Percentiles rank a stretch among this genome's conserved stretches.
Conservation (phyloP, 2,888 invertebrate genomes). For the Hyposoter didymator region DNA sequence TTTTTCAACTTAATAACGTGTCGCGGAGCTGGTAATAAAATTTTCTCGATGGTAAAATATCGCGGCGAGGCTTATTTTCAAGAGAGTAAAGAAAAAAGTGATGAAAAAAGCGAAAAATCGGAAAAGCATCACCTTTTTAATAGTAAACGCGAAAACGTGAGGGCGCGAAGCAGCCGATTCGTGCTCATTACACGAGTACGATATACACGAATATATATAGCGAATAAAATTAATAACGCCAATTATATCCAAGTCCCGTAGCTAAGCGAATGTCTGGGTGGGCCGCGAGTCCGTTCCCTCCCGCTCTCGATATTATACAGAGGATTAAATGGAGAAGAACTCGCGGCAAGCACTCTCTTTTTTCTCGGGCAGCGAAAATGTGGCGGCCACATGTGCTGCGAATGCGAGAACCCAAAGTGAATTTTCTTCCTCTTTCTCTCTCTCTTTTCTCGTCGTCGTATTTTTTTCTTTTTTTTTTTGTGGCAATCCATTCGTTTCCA, state of each 20-base stretch:
- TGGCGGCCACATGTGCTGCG: slow-evolving; percentile 73
- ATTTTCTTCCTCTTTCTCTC: slow-evolving; percentile 57
- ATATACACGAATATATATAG: slow-evolving; percentile 34
- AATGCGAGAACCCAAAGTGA: slow-evolving; percentile 66
- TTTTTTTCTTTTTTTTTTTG: slow-evolving; percentile 14
- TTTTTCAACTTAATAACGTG: not conserved
- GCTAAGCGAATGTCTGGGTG: slow-evolving; percentile 63
- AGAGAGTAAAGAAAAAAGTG: not conserved
- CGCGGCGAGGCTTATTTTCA: not conserved
- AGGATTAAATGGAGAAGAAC: slow-evolving; percentile 70
- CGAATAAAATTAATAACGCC: slow-evolving; percentile 65
- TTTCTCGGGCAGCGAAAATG: slow-evolving; percentile 64
- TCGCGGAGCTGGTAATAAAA: not conserved
- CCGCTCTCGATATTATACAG: slow-evolving; percentile 63
- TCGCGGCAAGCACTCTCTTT: slow-evolving; percentile 50
- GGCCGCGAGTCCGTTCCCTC: slow-evolving; percentile 57
- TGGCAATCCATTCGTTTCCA: slow-evolving; percentile 36
- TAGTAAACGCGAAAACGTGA: not conserved
- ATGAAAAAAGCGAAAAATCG: not conserved
- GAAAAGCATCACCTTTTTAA: slow-evolving; percentile 5
- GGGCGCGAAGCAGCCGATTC: slow-evolving; percentile 1
- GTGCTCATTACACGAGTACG: not conserved
- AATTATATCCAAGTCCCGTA: slow-evolving; percentile 63
- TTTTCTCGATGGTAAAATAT: not conserved
- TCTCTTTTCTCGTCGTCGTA: slow-evolving; percentile 35